Evolutionary conservation across 1,140 invertebrate species (phyloP), one percentile per base, ranked within the genome.

Genomic region (Lepidurus arcticus): DNA sequence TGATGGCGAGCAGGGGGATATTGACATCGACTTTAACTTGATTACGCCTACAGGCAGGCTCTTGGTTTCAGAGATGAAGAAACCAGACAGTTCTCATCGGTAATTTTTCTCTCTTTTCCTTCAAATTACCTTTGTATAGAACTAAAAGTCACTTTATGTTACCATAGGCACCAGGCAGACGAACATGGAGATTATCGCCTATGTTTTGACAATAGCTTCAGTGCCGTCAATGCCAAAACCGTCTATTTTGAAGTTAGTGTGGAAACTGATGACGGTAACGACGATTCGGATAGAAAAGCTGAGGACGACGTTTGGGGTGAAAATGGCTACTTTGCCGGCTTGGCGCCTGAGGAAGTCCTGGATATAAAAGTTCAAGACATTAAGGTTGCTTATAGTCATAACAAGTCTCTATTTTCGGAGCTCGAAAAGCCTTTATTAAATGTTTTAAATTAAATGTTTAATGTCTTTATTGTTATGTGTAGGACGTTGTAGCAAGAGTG

Each of bases 191-290:
- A 93, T 81, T 93, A 92, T 83, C 88, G 89, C 80, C 90, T 94
- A 81, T 95, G 93, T 82, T 93, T 94, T 82, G 93, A 94, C 82
- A 95, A 95, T 82, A 90, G 87, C 5, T 92, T 93, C 82, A 93
- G 92, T 82, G 88, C 89, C 11, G 92, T 92, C 83, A 91, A 90
- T 80, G 85, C 87, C 10, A 95, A 95, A 84, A 90, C 92, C 34
- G 91, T 95, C 1, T 94, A 92, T 83, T 93, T 95, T 83, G 93
- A 94, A 83, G 82, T 94, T 4, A 86, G 91, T 79, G 87, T 92
- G 44, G 90, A 92, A 78, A 86, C 82, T 78, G 86, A 88, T 65
- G 88, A 89, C 73, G 87, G 88, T 21, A 87, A 88, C 7, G 88
- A 90, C 44, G 88, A 88, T 5, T 84, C 83, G 73, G 85, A 34